phyloP scores from a whole-genome alignment of 2,888 invertebrate genomes.

The Microchrysa polita region DNA sequence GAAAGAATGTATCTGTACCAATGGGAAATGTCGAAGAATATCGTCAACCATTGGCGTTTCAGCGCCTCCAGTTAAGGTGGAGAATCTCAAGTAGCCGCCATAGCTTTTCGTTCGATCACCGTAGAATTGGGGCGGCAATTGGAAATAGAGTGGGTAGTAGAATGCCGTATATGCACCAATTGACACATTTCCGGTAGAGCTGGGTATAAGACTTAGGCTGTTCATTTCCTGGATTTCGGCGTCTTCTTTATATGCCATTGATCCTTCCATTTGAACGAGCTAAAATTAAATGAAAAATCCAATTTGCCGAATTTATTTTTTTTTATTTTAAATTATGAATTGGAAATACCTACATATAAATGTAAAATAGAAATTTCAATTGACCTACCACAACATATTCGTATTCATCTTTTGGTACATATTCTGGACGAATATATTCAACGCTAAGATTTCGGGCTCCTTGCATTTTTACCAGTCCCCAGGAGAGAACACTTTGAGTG shows the following conservation, averaged over 20 bases:
- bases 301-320: too few relatives aligned
- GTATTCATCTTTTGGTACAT: constrained; percentile 58
- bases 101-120: constrained; percentile 92
- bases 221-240: constrained; percentile 68
- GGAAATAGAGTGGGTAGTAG: constrained; percentile 63
- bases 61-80: constrained; percentile 73
- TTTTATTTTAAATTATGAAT: too few relatives aligned
- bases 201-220: constrained; percentile 72
- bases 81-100: constrained; percentile 86
- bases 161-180: constrained; percentile 62
- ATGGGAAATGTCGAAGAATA: constrained; percentile 73
- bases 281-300: constrained; percentile 43
- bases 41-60: constrained; percentile 68
- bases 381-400: constrained; percentile 61
- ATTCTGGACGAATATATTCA: constrained; percentile 58
- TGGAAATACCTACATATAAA: too few relatives aligned
- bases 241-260: constrained; percentile 61
- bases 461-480: constrained; percentile 79
- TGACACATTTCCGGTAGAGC: constrained; percentile 65
- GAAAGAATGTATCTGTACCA: constrained; percentile 84
- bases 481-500: constrained; percentile 80
- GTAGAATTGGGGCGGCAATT: constrained; percentile 79
- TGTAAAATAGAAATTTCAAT: too few relatives aligned
- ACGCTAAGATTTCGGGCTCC: constrained; percentile 67
- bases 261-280: constrained; percentile 61